Evolutionary conservation across 30 jellyfish, hydroid and myxozoan genomes (phyloP).

Genomic region (Aurelia sp.): DNA sequence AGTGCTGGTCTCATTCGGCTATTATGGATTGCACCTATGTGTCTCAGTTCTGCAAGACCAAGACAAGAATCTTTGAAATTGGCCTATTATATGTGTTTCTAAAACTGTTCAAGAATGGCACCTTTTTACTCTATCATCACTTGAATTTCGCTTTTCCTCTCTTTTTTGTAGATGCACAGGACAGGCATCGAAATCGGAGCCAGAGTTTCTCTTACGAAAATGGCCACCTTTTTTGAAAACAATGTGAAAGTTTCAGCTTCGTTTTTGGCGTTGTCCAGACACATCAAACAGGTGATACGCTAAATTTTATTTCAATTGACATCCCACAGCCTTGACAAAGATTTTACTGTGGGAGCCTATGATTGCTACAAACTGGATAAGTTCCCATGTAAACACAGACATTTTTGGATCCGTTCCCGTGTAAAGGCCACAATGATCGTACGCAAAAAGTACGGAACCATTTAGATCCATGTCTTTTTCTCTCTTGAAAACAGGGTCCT

Average conservation of each 20-base stretch:
- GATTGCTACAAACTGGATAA: no score
- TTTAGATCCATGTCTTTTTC: no score
- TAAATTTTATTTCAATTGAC: background rate
- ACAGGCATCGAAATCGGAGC: slow-evolving; percentile 35
- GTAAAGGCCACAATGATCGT: no score
- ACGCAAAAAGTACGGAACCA: no score
- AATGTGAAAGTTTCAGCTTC: background rate
- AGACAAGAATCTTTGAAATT: no score
- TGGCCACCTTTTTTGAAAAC: slow-evolving; percentile 16
- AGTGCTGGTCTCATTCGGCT: no score
- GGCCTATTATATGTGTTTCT: no score
- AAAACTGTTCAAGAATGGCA: background rate
- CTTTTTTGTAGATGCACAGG: background rate
- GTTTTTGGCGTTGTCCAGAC: slow-evolving; percentile 25
- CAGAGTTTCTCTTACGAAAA: slow-evolving; percentile 26
- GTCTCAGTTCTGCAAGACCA: no score
- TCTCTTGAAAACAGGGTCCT: no score
- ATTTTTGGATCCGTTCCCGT: no score
- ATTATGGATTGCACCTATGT: no score
- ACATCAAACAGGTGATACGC: slow-evolving; percentile 33
- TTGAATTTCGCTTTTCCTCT: background rate
- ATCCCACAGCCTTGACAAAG: background rate
- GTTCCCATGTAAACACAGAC: no score
- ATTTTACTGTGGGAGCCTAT: background rate
- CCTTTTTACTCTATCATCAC: background rate